Evolutionary conservation across 2,113 vertebrate species (phyloP), one percentile per base, ranked within the genome.

Genomic region (Chinchilla lanigera): DNA sequence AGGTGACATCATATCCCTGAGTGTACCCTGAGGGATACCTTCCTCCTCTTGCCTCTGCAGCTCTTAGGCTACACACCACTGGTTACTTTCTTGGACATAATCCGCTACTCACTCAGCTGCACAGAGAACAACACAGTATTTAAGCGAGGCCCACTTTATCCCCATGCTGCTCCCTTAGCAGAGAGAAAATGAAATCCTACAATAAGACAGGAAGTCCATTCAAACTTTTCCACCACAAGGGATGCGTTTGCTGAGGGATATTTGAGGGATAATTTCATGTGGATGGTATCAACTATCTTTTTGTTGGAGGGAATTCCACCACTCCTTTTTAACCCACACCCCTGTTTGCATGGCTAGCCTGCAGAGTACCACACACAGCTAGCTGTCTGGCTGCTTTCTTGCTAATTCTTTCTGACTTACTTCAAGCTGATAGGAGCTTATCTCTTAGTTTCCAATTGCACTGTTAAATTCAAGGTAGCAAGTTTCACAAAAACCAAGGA

Each of bases 301-400:
- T 54, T 50, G 17, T 35, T 4, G 3, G 0, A 3, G 5, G 4
- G 4, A 9, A 16, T 41, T 41, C 16, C 26, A 1, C 10, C 69
- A 9, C 3, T 38, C 5, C 26, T 6, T 35, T 52, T 28, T 0
- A 9, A 19, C 4, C 1, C 1, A 50, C 11, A 3, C 2, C 41
- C 20, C 0, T 0, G 12, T 71, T 35, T 83, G 6, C 20, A 69
- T 28, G 10, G 10, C 13, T 52, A 52, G 14, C 7, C 0, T 0
- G 16, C 26, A n/a, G 10, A 13, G 13, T 3, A 12, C 3, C 16
- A 33, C 5, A 10, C 5, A 0, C 7, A 11, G 38, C 5, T 9
- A 38, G 26, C 33, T 24, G 3, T 19, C 69, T 60, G 60, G 4
- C 16, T 47, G 69, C 38, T 24, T 33, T 41, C 60, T 47, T 17